Percentiles rank a stretch among this genome's conserved stretches.
Evolutionary conservation across 2,113 vertebrate species (phyloP).

Genomic region (Ceyx melanurus): DNA sequence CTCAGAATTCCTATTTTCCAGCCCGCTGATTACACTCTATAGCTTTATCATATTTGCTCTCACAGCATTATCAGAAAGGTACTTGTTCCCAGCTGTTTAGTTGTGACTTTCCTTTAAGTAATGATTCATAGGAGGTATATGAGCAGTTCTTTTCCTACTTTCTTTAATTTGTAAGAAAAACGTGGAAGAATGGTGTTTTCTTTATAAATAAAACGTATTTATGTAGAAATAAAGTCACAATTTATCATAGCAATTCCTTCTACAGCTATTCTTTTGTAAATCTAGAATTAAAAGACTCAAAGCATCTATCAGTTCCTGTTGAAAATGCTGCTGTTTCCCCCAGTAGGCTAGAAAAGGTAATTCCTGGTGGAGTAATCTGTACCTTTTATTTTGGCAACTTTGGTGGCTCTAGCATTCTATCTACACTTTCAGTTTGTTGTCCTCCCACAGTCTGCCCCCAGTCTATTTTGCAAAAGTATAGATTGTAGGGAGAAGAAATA

Average conservation of each 20-base stretch:
- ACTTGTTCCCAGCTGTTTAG: neutral
- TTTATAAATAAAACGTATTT: neutral
- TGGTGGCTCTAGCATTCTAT: neutral
- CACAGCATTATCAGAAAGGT: neutral
- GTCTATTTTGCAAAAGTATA: neutral
- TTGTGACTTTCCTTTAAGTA: neutral
- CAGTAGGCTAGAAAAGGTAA: neutral
- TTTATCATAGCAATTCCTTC: neutral
- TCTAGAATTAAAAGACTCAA: neutral
- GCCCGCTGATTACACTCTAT: neutral
- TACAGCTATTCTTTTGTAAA: neutral
- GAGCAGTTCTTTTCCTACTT: neutral
- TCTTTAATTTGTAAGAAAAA: neutral
- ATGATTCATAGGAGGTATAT: neutral
- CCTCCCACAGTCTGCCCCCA: neutral
- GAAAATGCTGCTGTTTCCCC: neutral
- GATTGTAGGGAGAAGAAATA: neutral
- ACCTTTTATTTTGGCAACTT: neutral
- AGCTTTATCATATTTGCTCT: neutral
- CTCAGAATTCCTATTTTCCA: neutral
- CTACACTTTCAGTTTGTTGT: neutral
- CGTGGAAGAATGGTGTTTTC: neutral
- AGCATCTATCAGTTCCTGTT: neutral
- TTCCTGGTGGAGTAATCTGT: neutral
- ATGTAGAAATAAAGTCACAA: neutral